Evolutionary conservation across 1,140 invertebrate species (phyloP).

Genomic region (Leptinotarsa texana): DNA sequence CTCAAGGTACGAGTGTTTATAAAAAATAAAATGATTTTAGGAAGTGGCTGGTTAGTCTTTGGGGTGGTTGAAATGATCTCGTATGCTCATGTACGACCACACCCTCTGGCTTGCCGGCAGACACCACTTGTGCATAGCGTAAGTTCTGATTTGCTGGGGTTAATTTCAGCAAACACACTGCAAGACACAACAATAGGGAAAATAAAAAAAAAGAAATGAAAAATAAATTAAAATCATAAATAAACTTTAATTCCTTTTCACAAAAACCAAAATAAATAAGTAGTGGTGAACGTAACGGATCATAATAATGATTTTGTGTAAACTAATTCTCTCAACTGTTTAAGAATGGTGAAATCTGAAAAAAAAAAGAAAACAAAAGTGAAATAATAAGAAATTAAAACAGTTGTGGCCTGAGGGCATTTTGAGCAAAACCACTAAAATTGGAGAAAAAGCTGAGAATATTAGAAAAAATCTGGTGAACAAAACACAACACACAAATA

Average conservation of each 20-base stretch:
- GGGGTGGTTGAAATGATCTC: constrained; percentile 27
- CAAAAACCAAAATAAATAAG: constrained; percentile 41
- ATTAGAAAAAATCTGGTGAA: constrained; percentile 43
- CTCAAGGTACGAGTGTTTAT: constrained; percentile 46
- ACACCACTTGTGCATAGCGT: constrained; percentile 45
- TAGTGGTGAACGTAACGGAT: constrained; percentile 40
- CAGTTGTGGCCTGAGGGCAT: constrained; percentile 49
- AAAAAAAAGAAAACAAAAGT: constrained; percentile 30
- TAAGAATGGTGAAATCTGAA: constrained; percentile 20
- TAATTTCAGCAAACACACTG: constrained; percentile 46
- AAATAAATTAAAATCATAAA: constrained; percentile 41
- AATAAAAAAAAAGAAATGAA: constrained; percentile 34
- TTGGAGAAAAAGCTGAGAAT: constrained; percentile 46
- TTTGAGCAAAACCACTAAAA: constrained; percentile 50
- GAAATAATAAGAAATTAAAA: constrained; percentile 35
- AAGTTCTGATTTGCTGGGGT: constrained; percentile 31
- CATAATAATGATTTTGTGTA: constrained; percentile 34
- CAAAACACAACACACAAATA: constrained; percentile 50
- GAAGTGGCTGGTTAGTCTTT: constrained; percentile 52
- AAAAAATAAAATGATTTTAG: constrained; percentile 48
- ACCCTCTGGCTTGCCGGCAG: constrained; percentile 4
- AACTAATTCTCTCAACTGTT: not conserved
- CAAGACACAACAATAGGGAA: constrained; percentile 45
- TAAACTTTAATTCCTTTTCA: constrained; percentile 45
- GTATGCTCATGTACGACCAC: constrained; percentile 10